A percentile compares a stretch with the other conserved stretches of the same genome.
phyloP scores from a whole-genome alignment of 2,888 invertebrate species.

The Drosophila percnosoma region DNA sequence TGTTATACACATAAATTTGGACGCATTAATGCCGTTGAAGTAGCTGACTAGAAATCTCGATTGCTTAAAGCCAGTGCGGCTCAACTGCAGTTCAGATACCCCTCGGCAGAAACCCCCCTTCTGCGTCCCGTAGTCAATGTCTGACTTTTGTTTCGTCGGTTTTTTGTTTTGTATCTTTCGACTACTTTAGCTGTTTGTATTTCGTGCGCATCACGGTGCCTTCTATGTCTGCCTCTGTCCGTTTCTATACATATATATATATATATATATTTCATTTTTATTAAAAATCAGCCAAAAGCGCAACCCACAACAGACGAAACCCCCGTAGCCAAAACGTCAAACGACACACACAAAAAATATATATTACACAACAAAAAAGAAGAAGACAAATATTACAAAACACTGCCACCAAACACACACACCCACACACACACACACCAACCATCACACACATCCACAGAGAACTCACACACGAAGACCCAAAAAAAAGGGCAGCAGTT shows the following conservation, averaged over 20 bases:
- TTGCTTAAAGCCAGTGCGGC: constrained; percentile 26
- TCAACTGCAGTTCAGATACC: neutral
- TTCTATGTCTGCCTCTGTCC: constrained; percentile 3
- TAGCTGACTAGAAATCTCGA: constrained; percentile 5
- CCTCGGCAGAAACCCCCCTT: neutral
- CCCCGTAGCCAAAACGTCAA: constrained; percentile 58
- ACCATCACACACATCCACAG: neutral
- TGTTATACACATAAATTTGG: neutral
- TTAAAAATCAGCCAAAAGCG: constrained; percentile 64
- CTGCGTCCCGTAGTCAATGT: constrained; percentile 27
- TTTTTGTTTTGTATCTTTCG: constrained; percentile 47
- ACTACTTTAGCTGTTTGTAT: constrained; percentile 55
- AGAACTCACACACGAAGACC: constrained; percentile 14
- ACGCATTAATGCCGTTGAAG: neutral
- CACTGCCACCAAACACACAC: constrained; percentile 31
- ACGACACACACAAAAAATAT: constrained; percentile 46
- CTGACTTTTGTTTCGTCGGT: constrained; percentile 55
- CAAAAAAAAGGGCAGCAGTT: constrained; percentile 48
- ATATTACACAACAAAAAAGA: constrained; percentile 22
- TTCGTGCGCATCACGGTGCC: constrained; percentile 23
- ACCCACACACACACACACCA: constrained; percentile 6
- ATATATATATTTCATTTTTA: constrained; percentile 62
- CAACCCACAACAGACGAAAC: constrained; percentile 44
- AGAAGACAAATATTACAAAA: constrained; percentile 57
- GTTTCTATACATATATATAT: constrained; percentile 6